phyloP scores from a whole-genome alignment of 2,113 vertebrate genomes.

The Sinocyclocheilus anophthalmus region DNA sequence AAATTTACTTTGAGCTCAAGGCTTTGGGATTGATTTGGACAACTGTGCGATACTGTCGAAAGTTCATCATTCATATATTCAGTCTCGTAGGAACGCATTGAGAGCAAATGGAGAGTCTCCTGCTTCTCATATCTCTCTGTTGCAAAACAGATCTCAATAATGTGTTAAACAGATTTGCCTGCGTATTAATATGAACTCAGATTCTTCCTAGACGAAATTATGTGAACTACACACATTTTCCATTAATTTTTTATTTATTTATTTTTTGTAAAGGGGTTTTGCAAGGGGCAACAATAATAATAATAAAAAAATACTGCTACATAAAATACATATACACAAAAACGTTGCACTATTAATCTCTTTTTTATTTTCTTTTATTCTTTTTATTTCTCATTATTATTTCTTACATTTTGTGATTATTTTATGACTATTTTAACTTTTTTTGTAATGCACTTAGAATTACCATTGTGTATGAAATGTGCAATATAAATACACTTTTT shows the following conservation, averaged over 20 bases:
- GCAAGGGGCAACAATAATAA: neutral
- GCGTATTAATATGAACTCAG: neutral
- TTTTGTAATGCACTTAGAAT: neutral
- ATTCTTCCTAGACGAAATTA: neutral
- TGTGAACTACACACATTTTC: neutral
- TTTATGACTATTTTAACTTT: no score
- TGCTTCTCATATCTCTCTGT: neutral
- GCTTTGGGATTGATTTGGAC: neutral
- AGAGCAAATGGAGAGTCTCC: neutral
- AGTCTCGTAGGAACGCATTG: neutral
- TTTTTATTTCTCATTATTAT: no score
- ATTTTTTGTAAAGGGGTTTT: neutral
- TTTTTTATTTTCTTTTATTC: no score
- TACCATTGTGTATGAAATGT: neutral
- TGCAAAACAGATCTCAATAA: neutral
- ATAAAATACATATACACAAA: neutral
- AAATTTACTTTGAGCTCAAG: slow-evolving; percentile 6
- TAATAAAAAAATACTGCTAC: neutral
- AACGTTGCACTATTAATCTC: neutral
- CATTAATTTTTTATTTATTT: neutral
- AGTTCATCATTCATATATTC: neutral
- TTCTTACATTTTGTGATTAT: neutral
- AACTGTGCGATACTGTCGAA: neutral
- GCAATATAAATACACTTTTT: no score
- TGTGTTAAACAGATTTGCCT: neutral